Base-by-base conservation (phyloP, 2,888 invertebrate genomes). In the Hypolimnas misippus region DNA sequence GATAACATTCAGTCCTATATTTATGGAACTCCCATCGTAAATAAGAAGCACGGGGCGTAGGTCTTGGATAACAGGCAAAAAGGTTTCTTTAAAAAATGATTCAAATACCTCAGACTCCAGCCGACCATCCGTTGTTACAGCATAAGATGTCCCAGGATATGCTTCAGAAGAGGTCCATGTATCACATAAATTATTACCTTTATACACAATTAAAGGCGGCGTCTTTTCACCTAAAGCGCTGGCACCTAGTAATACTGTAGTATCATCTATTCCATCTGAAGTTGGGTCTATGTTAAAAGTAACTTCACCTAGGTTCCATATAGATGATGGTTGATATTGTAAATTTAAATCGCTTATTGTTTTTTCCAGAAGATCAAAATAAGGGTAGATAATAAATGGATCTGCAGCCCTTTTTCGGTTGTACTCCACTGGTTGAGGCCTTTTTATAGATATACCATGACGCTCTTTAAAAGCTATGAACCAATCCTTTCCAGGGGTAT, bases 121-220 rank as follows among this genome's bases (percentile, higher is more conserved):
- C n/a, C n/a, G n/a, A n/a, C n/a, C n/a, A n/a, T n/a, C n/a, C n/a
- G n/a, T n/a, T n/a, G n/a, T n/a, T n/a, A n/a, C n/a, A n/a, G n/a
- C n/a, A n/a, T n/a, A n/a, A n/a, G n/a, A n/a, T n/a, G n/a, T n/a
- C n/a, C n/a, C n/a, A n/a, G n/a, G n/a, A n/a, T n/a, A n/a, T n/a
- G n/a, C n/a, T 6, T 55, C 49, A 19, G 50, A 42, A 16, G 55
- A 61, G 19, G 31, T 65, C 73, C 75, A 73, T 73, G 77, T 1
- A 70, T 82, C 58, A 77, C 82, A 61, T 57, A 72, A 19, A 70
- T 75, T 31, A 62, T 74, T 73, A 0, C 72, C 76, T 42, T 70
- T 73, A 35, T 40, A 73, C 0, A 76, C 61, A n/a, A 76, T 74
- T 25, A 74, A 40, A 0, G 74, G 73, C 8, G 73, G 73, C 33